phyloP scores from a whole-genome alignment of 2,888 invertebrate species.

The Ormyrus rosae region DNA sequence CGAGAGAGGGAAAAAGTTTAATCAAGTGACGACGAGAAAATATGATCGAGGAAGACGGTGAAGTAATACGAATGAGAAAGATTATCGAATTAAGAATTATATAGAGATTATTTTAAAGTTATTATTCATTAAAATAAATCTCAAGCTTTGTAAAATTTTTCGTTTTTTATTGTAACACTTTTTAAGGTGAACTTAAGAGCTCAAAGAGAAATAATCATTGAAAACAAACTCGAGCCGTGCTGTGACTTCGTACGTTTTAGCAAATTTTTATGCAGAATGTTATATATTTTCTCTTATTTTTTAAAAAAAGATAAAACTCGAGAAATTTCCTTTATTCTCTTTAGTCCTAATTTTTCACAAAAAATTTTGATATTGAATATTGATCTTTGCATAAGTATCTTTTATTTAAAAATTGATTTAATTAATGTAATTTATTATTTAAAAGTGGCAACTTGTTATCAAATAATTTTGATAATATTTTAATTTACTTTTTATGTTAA shows the following conservation, averaged over 20 bases:
- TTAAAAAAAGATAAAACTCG: background rate
- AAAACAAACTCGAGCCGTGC: conserved; percentile 12
- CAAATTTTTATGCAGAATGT: background rate
- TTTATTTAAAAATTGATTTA: conserved; percentile 40
- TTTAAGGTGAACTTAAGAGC: conserved; percentile 4
- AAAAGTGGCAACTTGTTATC: conserved; percentile 32
- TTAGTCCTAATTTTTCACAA: conserved; percentile 2
- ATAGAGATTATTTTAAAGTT: conserved; percentile 74
- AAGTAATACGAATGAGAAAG: conserved; percentile 59
- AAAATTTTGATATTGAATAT: background rate
- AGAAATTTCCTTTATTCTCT: conserved; percentile 18
- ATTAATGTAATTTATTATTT: conserved; percentile 24
- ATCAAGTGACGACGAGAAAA: conserved; percentile 15
- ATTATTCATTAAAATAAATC: conserved; percentile 73
- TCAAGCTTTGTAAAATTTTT: conserved; percentile 70
- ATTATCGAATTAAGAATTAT: conserved; percentile 66
- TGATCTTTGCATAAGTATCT: conserved; percentile 10
- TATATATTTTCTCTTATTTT: conserved; percentile 15
- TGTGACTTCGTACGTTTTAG: conserved; percentile 24
- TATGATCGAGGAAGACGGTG: conserved; percentile 39
- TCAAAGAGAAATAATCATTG: conserved; percentile 14
- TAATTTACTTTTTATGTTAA: conserved; percentile 29
- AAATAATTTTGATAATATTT: conserved; percentile 6
- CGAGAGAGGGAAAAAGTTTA: conserved; percentile 13
- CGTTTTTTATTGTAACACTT: conserved; percentile 50